These are phyloP conservation scores for Drosophila crucigera DNA, from an alignment of 2,888 invertebrate species.

Conservation along the genomic window DNA sequence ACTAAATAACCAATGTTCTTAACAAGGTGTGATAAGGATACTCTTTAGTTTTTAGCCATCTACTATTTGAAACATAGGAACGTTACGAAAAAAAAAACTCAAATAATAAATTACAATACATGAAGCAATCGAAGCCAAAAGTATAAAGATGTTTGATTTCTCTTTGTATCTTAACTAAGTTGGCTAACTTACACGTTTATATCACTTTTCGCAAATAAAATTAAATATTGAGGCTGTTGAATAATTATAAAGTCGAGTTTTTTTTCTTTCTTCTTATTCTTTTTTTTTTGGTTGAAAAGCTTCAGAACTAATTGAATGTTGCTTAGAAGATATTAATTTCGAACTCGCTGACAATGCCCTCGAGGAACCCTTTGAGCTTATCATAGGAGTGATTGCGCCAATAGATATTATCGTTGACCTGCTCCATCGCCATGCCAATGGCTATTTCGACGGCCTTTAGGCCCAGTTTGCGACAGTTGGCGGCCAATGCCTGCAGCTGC, in stretches of 20 bases:
- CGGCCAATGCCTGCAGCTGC: conserved; percentile 82
- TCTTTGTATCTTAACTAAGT: conserved; percentile 61
- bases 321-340: conserved; percentile 83
- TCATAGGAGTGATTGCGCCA: conserved; percentile 85
- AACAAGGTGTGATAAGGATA: conserved; percentile 31
- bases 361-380: conserved; percentile 82
- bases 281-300: conserved; percentile 58
- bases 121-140: conserved; percentile 60
- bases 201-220: conserved; percentile 83
- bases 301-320: conserved; percentile 24
- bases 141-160: conserved; percentile 34
- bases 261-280: conserved; percentile 29
- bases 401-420: conserved; percentile 85
- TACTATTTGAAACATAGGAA: conserved; percentile 65
- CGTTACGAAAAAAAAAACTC: conserved; percentile 61
- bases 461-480: conserved; percentile 80
- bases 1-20: conserved; percentile 17
- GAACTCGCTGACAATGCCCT: conserved; percentile 84
- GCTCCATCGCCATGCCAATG: conserved; percentile 84
- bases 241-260: conserved; percentile 58
- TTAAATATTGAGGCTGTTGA: conserved; percentile 75
- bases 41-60: conserved; percentile 19
- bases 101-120: conserved; percentile 51
- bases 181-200: conserved; percentile 82
- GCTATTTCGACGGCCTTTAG: conserved; percentile 82